Evolutionary conservation across 2,888 invertebrate species (phyloP), one percentile per base, ranked within the genome.

Genomic region (Tillus elongatus): DNA sequence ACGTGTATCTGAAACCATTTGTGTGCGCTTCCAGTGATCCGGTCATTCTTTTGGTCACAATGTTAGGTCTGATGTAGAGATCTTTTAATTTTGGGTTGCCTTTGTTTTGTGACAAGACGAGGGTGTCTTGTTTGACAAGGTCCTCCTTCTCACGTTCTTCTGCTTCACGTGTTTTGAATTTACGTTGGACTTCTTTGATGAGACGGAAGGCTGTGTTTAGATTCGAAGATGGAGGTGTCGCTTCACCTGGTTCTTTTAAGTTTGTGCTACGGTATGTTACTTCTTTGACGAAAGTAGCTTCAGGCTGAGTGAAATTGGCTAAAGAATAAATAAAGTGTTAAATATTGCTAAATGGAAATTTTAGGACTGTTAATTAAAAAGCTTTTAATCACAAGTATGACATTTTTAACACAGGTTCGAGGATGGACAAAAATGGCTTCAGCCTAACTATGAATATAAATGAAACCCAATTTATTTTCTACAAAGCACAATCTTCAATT

Each of bases 101-200:
- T 71, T 96, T 93, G 65, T 90, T 95, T 52, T 88, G 88, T 6
- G 91, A 92, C 16, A 97, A 70, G 16, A 97, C 75, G 29, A 98
- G 69, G 13, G 92, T 92, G 66, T 98, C 98, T 65, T 99, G 98
- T 68, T 97, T 97, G 0, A 98, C 96, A 45, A 98, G 77, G 69
- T 97, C 93, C 65, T 98, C 98, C 54, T 96, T 96, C 63, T 99
- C 97, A 36, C 91, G 78, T 64, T 97, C 97, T 64, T 99, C 98
- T 0, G 96, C 95, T 66, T 99, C 98, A 45, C 97, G 75, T 1
- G 93, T 96, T 68, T 93, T 95, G 67, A 91, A 99, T 58, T 91
- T 91, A 66, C 98, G 95, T 70, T 99, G 98, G 4, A 67, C 66
- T 70, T 99, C 98, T 67, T 99, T 99, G 54, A 99, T 98, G 36